These are phyloP conservation scores for Gnatocerus cornutus DNA, from an alignment of 2,888 invertebrate species.

Conservation along the genomic window DNA sequence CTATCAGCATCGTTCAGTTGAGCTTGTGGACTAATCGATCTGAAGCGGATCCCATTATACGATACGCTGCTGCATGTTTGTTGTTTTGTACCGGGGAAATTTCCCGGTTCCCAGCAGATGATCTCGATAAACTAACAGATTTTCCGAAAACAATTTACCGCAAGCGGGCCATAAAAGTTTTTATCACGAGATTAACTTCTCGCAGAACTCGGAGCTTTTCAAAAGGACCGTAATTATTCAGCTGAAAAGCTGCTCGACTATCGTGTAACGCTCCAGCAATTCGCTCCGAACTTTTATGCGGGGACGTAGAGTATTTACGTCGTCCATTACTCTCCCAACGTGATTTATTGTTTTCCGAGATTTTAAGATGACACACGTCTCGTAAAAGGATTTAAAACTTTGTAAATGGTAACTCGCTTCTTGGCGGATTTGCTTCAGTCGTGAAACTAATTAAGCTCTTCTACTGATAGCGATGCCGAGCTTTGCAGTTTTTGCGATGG, in stretches of 20 bases:
- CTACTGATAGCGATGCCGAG: constrained; percentile 37
- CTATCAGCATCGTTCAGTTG: constrained; percentile 23
- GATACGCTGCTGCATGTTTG: constrained; percentile 30
- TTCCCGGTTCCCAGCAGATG: constrained; percentile 27
- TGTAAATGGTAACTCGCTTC: constrained; percentile 39
- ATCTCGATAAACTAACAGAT: constrained; percentile 47
- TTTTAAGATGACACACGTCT: constrained; percentile 54
- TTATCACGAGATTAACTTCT: constrained; percentile 54
- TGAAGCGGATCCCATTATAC: constrained; percentile 31
- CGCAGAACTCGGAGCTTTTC: constrained; percentile 50
- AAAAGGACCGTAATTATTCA: constrained; percentile 53
- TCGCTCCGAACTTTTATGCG: constrained; percentile 47
- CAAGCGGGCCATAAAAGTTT: constrained; percentile 53
- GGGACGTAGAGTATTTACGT: constrained; percentile 45
- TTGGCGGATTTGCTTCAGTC: constrained; percentile 27
- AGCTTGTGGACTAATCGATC: constrained; percentile 31
- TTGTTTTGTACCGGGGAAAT: constrained; percentile 32
- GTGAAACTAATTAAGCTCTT: constrained; percentile 46
- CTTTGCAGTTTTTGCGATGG: constrained; percentile 40
- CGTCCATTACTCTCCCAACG: constrained; percentile 46
- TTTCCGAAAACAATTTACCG: constrained; percentile 55
- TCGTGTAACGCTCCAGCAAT: constrained; percentile 51
- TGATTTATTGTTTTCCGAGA: constrained; percentile 54
- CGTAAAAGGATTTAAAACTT: constrained; percentile 53
- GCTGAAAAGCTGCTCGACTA: constrained; percentile 51